Base-by-base conservation (phyloP, 2,888 invertebrate genomes). In the Pilophorus perplexus region DNA sequence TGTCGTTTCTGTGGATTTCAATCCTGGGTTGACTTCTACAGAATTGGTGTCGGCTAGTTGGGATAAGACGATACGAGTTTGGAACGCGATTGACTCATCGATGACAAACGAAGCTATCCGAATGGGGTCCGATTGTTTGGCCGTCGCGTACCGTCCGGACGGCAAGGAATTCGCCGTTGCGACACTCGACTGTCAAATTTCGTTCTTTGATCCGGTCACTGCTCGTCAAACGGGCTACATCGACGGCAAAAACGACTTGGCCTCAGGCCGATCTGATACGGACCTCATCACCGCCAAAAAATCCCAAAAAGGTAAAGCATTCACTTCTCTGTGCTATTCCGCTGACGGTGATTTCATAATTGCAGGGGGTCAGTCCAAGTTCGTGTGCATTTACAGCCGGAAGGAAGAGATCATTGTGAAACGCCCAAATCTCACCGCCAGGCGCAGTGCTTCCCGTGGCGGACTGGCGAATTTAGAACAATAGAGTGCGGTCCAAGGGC, bases 121-220 rank as follows among this genome's bases (percentile, higher is more conserved):
- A 69, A 78, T 96, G 8, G 78, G 82, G 0, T 80, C 89, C 0
- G 97, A 97, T 78, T 73, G 73, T 70, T 78, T 95, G 40, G 88
- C 87, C 71, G 88, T 97, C 0, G 83, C 84, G 0, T 95, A 91
- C 75, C 86, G 90, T 72, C 96, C 97, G 0, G 90, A 92, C 75
- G 98, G 98, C 0, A 84, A 87, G 74, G 89, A 96, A 82, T 82
- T 99, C 16, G 96, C 97, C 1, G 94, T 95, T 0, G 88, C 95
- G 0, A 92, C 94, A 0, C 78, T 98, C 16, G 90, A 93, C 76
- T 93, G 93, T 0, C 87, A 86, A 72, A 90, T 97, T 72, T 81
- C 85, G 0, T 84, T 93, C 73, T 94, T 93, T 75, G 84, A 92
- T 75, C 78, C 85, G 0, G 84, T 83, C 70, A 86, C 85, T 0